These are phyloP conservation scores for Eristalinus aeneus DNA, from an alignment of 2,888 invertebrate species.

Conservation along the genomic window DNA sequence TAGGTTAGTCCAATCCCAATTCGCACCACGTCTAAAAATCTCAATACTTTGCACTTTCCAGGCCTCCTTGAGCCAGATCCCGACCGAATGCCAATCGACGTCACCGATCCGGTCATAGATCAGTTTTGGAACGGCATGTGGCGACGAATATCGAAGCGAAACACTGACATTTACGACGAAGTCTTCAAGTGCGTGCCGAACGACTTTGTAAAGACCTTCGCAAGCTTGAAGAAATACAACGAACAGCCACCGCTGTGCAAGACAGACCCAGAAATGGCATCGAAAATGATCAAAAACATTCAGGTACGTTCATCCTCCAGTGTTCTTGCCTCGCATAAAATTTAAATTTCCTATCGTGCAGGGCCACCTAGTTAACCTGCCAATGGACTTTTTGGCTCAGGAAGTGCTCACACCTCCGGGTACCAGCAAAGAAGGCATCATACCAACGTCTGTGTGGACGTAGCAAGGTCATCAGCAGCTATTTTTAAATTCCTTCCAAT, in stretches of 20 bases:
- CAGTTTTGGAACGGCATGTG: conserved; percentile 93
- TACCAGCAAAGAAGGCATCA: conserved; percentile 93
- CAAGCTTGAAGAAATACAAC: conserved; percentile 88
- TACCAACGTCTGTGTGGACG: conserved; percentile 96
- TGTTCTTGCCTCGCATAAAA: background rate
- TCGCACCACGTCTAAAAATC: conserved; percentile 72
- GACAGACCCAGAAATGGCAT: conserved; percentile 87
- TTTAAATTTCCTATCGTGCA: conserved; percentile 75
- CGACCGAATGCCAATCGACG: conserved; percentile 81
- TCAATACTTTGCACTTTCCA: conserved; percentile 72
- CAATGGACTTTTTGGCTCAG: conserved; percentile 92
- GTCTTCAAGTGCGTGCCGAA: conserved; percentile 96
- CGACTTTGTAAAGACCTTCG: conserved; percentile 89
- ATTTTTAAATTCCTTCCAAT: background rate
- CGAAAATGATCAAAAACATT: conserved; percentile 87
- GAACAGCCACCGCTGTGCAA: conserved; percentile 87
- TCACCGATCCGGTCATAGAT: conserved; percentile 90
- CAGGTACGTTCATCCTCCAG: conserved; percentile 81
- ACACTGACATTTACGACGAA: conserved; percentile 95
- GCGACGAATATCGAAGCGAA: conserved; percentile 89
- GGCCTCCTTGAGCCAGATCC: conserved; percentile 81
- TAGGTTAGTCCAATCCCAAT: conserved; percentile 84
- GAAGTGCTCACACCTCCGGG: conserved; percentile 92
- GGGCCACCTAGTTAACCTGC: conserved; percentile 94
- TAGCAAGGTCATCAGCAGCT: conserved; percentile 77